Evolutionary conservation across 2,113 vertebrate genomes (phyloP), one percentile per base, ranked within the genome.

Genomic region (Pluvianellus socialis): DNA sequence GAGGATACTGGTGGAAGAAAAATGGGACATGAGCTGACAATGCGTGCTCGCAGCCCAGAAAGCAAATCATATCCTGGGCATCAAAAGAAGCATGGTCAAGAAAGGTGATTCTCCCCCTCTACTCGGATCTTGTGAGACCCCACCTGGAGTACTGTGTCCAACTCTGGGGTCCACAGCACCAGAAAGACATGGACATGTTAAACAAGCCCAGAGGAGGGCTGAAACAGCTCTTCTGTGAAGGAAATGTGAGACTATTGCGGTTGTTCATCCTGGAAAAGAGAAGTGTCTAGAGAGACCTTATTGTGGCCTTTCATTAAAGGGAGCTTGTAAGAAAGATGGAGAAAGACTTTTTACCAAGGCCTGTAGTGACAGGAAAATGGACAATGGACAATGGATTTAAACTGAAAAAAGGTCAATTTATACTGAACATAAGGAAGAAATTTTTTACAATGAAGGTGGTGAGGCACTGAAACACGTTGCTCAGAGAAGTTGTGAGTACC

Each of bases 61-160:
- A 38, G 26, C 16, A 7, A 75, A 16, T 3, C 0, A 1, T 9
- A 8, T 8, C 23, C 23, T 32, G 30, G 24, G 40, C 21, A 55
- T 27, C 5, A 12, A 23, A 32, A 72, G 20, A 5, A 61, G 17
- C 1, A 0, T 22, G 21, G 53, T 26, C 3, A 0, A 79, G 33
- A 23, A 5, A 53, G 47, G n/a, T 0, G 20, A 35, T 68, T 86
- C 3, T 49, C 0, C 4, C 27, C 5, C 19, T 58, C 35, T 50
- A 0, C 23, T 26, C 16, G 1, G 1, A 45, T 35, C 12, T 67
- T 0, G 0, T n/a, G 28, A 67, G 61, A 53, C 3, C 10, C 21
- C 12, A 49, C 21, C 45, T 5, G 10, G 0, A 73, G 30, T 20
- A 2, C 33, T 59, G 65, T 1, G 0, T 42, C 30, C 59, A 67